phyloP scores from a whole-genome alignment of 2,888 invertebrate species.

The Caenorhabditis sinica region DNA sequence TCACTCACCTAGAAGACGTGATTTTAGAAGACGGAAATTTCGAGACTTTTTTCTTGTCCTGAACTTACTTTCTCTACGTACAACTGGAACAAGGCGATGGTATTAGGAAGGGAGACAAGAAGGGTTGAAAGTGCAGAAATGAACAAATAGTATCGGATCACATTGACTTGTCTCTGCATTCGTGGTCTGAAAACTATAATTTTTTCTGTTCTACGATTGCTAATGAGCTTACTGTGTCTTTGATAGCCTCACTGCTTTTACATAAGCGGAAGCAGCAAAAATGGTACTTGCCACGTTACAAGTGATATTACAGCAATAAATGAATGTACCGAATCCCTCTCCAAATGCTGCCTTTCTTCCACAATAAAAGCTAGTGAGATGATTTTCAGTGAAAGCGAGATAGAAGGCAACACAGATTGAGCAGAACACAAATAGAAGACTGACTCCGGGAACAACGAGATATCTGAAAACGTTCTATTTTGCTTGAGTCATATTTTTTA shows the following conservation, averaged over 20 bases:
- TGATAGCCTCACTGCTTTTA: constrained; percentile 68
- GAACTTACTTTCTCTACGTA: constrained; percentile 67
- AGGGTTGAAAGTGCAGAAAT: constrained; percentile 76
- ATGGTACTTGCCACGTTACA: constrained; percentile 72
- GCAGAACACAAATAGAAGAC: constrained; percentile 65
- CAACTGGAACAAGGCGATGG: constrained; percentile 71
- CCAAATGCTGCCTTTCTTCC: constrained; percentile 78
- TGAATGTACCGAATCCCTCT: constrained; percentile 74
- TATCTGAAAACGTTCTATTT: constrained; percentile 70
- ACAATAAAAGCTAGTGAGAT: constrained; percentile 71
- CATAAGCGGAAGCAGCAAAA: constrained; percentile 73
- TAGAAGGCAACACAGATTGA: constrained; percentile 69
- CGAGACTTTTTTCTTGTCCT: not conserved
- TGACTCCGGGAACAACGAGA: constrained; percentile 63
- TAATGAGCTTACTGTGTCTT: constrained; percentile 68
- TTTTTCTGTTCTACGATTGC: not conserved
- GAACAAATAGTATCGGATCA: constrained; percentile 75
- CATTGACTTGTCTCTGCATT: constrained; percentile 72
- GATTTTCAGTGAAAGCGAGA: constrained; percentile 65
- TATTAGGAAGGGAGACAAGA: constrained; percentile 75
- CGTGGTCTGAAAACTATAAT: constrained; percentile 63
- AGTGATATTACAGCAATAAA: constrained; percentile 74
- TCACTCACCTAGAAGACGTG: constrained; percentile 69
- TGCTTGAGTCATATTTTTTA: too few species aligned
- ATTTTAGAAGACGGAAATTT: not conserved